Evolutionary conservation across 37 sponge, comb jelly and placozoan species (phyloP), one percentile per base, ranked within the genome.

Genomic region (Hexactinellida sp.): DNA sequence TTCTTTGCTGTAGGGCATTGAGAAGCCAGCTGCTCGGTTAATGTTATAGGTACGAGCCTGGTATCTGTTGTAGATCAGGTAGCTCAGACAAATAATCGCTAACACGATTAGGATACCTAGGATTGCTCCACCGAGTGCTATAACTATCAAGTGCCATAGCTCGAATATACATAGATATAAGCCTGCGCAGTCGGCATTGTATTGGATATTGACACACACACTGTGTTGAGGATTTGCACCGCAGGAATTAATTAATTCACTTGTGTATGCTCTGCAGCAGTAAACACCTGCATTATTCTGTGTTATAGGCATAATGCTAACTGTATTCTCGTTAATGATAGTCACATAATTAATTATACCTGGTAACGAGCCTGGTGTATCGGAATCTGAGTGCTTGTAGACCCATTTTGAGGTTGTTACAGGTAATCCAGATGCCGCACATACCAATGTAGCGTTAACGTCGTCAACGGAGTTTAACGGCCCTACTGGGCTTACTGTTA

Each of bases 111-210:
- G 30, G 19, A 63, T 23, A 25, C 3, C 13, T 1, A 63, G 21
- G 34, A 63, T 63, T 25, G 13, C 3, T 21, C 32, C 76, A 21
- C 32, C 76, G 25, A 63, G 19, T 7, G 13, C 13, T 21, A 63
- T 63, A 7, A 63, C 76, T 21, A 63, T 63, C 76, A 63, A n/a
- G 5, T 63, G 76, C 76, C 76, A 63, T 1, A 63, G 76, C 76
- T 63, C 76, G 34, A 63, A 63, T 23, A 63, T 63, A 63, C 76
- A 63, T 7, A 63, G 13, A n/a, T 63, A 63, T 23, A 63, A n/a
- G 13, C 30, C 30, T 63, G 25, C 76, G 13, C 76, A 63, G 34
- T n/a, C 30, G 19, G 25, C 34, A 7, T 32, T 23, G 30, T 63
- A 63, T n/a, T 25, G 19, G 25, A 63, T 23, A 7, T 23, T n/a